A percentile compares a stretch with the other conserved stretches of the same genome.
These are phyloP conservation scores for Phenganax marumi DNA, from an alignment of 92 coral and sea anemone species.

Conservation along the genomic window DNA sequence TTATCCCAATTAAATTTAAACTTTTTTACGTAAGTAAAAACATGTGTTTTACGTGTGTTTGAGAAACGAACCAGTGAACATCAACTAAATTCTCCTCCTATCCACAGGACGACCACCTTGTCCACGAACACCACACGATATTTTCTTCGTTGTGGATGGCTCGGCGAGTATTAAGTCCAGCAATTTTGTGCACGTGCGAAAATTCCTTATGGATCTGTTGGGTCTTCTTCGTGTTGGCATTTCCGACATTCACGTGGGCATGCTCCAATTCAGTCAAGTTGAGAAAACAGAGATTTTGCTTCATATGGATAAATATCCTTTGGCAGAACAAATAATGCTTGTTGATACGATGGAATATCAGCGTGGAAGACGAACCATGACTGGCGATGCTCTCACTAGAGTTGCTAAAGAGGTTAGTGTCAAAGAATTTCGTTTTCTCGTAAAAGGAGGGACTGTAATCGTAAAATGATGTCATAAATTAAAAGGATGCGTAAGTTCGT, in stretches of 20 bases:
- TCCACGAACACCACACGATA: constrained; percentile 28
- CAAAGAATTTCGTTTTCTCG: not conserved
- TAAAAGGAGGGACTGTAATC: not conserved
- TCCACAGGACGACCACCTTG: not conserved
- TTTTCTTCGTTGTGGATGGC: constrained; percentile 43
- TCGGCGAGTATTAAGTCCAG: constrained; percentile 22
- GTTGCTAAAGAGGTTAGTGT: constrained; percentile 13
- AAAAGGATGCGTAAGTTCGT: too few species aligned
- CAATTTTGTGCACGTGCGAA: constrained; percentile 31
- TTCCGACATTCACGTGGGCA: constrained; percentile 18
- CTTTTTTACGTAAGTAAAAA: too few species aligned
- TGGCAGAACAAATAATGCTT: not conserved
- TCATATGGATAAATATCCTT: constrained; percentile 1
- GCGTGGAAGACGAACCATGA: constrained; percentile 27
- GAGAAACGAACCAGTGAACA: too few species aligned
- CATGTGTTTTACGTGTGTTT: too few species aligned
- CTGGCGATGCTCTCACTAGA: constrained; percentile 27
- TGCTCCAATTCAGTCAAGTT: constrained; percentile 32
- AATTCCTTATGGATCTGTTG: constrained; percentile 37
- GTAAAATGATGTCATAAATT: too few species aligned
- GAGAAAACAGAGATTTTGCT: constrained; percentile 22
- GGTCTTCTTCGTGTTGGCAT: constrained; percentile 19
- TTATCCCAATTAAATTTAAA: too few species aligned
- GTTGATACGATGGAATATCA: constrained; percentile 29
- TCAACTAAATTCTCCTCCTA: too few species aligned